Evolutionary conservation across 1,140 invertebrate genomes (phyloP), one percentile per base, ranked within the genome.

Genomic region (Cotesia vestalis): DNA sequence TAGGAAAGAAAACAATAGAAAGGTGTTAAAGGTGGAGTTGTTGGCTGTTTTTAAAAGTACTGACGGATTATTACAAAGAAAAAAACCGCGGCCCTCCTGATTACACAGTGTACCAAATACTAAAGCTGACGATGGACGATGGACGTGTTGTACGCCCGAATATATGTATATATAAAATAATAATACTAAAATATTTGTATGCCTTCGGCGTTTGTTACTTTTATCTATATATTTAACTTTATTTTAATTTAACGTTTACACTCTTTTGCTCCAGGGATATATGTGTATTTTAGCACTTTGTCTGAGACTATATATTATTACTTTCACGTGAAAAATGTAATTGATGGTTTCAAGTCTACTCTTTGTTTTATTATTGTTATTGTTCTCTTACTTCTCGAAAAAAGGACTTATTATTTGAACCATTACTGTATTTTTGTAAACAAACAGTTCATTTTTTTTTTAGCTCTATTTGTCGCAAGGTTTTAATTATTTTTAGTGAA

Each of bases 171-270:
- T 46, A 46, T 46, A 5, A 46, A 64, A 35, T 40, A 35, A 64
- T 64, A n/a, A 38, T n/a, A 36, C 36, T 38, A 14, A 64, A 38
- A 36, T 40, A 61, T 20, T 27, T 61, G 27, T 9, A 40, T 20
- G 36, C 62, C 34, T 64, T 40, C 62, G 36, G 34, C 62, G 35
- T 12, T 35, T 6, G 14, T 14, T 62, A 35, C 17, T n/a, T 64
- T 34, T 35, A n/a, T 35, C 17, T 46, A 14, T 64, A 64, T 64
- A 64, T 64, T 64, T 64, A 64, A 64, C 34, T 64, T 64, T 64
- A 64, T 64, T 64, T 64, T 64, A 64, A 64, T 64, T 64, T 38
- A 64, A 64, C 62, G 62, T 64, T 36, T 64, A 64, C 35, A 11
- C 35, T 20, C n/a, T 14, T 14, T 57, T 57, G n/a, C 17, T 57